Evolutionary conservation across 2,797 vertebrate species (phyloP), one percentile per base, ranked within the genome.

Genomic region (Siniperca obscura): DNA sequence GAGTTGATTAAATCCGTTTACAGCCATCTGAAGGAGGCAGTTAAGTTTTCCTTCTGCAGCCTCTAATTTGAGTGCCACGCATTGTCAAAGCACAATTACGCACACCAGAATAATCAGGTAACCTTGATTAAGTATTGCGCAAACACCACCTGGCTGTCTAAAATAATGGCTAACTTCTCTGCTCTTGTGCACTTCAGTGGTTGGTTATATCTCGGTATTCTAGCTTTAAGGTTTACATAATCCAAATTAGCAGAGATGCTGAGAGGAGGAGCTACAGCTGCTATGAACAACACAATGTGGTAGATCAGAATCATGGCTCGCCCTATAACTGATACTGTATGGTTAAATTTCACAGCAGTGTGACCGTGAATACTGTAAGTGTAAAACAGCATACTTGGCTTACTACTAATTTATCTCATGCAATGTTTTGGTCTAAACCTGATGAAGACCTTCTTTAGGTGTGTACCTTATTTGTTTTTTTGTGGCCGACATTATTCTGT

Each of bases 31-130:
- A 76, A 22, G 22, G 27, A 66, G 48, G 36, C 14, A 1, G 22
- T 48, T 61, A 9, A 21, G 36, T 62, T 62, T 68, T 36, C 21
- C 11, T 42, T 38, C 38, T n/a, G 56, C 55, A 40, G 70, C 19
- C 57, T 81, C 42, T 56, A 40, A 74, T 53, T 48, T 19, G 64
- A 76, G 52, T 46, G 55, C 22, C 10, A 40, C 1, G 0, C 16
- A 21, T 46, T 56, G 44, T 69, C 44, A 78, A 71, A 71, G 50
- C 34, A 79, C 40, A 67, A 73, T 64, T 73, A 71, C 21, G 12
- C 52, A 60, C 42, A 38, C 1, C 16, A 40, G 52, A 71, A 59
- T 22, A 57, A 70, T 57, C 36, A 50, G 19, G 21, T 55, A 30
- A 70, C 21, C 7, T 57, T 46, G 12, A 70, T 71, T 71, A 62